Evolutionary conservation across 2,888 invertebrate species (phyloP).

Genomic region (Sepioteuthis lessoniana): DNA sequence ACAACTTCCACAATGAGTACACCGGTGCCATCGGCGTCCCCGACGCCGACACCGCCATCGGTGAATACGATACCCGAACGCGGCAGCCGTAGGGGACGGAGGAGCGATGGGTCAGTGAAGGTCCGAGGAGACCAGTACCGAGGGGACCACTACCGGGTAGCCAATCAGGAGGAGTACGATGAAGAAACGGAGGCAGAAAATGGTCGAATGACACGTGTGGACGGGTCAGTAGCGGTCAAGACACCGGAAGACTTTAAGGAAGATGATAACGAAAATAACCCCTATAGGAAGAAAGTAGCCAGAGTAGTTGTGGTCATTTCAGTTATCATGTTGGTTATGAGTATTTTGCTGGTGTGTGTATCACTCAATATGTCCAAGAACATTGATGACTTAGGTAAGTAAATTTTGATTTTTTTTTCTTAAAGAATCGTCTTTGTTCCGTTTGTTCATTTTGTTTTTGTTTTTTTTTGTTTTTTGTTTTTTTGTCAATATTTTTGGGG

Average conservation of each 20-base stretch:
- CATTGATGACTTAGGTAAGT: constrained; percentile 94
- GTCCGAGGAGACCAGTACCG: neutral
- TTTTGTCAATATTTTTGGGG: no score
- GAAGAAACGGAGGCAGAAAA: neutral
- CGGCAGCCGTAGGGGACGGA: neutral
- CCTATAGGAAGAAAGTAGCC: constrained; percentile 61
- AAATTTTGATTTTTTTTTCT: neutral
- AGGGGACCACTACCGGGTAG: neutral
- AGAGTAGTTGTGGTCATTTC: constrained; percentile 93
- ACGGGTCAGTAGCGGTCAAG: constrained; percentile 43
- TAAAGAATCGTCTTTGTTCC: neutral
- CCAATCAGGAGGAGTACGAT: constrained; percentile 11
- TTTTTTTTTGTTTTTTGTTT: no score
- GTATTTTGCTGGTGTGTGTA: constrained; percentile 90
- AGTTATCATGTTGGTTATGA: constrained; percentile 88
- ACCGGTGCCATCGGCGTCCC: constrained; percentile 50
- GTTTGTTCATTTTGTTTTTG: no score
- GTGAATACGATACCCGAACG: constrained; percentile 50
- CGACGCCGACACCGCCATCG: constrained; percentile 51
- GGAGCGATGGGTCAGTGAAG: neutral
- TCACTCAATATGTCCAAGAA: constrained; percentile 94
- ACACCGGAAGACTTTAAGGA: constrained; percentile 36
- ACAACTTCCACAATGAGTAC: constrained; percentile 52
- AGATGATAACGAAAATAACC: constrained; percentile 37
- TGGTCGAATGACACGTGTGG: neutral